Evolutionary conservation across 2,888 invertebrate genomes (phyloP), one percentile per base, ranked within the genome.

Genomic region (Melinopterus prodromus): DNA sequence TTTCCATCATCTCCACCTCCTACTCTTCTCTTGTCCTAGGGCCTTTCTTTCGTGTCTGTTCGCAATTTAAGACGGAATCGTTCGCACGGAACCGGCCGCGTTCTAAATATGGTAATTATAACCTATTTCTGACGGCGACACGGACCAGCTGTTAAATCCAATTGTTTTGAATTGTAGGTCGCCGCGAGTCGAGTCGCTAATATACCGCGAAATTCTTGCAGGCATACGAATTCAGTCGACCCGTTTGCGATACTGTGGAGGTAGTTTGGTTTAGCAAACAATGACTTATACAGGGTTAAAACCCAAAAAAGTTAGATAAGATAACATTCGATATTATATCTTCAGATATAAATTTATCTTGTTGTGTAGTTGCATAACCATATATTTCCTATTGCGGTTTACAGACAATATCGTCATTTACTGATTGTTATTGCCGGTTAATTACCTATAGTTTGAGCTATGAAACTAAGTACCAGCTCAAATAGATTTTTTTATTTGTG

Each of bases 101-200:
- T 53, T 53, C 53, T 79, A 53, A 70, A 76, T 75, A 74, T 70
- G 71, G 53, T 79, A 79, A 79, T 79, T 79, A 72, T 37, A 38
- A 71, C 71, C 70, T 71, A 79, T 76, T 79, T 79, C 77, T 53
- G 38, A 71, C 71, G 77, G 71, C 77, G 37, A 71, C 35, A 37
- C 16, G 16, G 26, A 70, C n/a, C 79, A 71, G 78, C 78, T 78
- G 78, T 78, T 74, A 74, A 26, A 35, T 6, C 76, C 71, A 77
- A 79, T 79, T 79, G 77, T 79, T 78, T 78, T 15, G 69, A 78
- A 75, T 78, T 77, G 14, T 77, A 70, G 35, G 70, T 77, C 70
- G 71, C 36, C 5, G 70, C 9, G 36, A 36, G 35, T 71, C 6
- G 36, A 76, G 9, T 76, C 7, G 53, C 53, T 53, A 53, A 53